Conservation (phyloP, 2,113 vertebrate species). For the Geococcyx californianus region DNA sequence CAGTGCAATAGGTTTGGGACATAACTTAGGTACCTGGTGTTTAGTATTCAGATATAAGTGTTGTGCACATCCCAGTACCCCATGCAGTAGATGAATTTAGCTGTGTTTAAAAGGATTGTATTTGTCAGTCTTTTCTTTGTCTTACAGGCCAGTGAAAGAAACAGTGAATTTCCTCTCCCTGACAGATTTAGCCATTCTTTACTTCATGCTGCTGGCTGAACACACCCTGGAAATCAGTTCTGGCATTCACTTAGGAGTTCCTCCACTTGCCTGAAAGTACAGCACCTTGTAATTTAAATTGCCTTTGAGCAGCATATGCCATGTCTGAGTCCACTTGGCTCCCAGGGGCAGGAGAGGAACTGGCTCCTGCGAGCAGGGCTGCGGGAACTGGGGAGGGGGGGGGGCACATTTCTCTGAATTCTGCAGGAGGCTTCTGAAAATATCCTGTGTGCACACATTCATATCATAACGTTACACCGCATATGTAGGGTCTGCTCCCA, state of each 20-base stretch:
- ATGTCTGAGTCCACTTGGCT: neutral
- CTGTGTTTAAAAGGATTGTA: neutral
- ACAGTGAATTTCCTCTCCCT: neutral
- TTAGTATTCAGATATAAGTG: neutral
- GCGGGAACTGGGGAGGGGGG: neutral
- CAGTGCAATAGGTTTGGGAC: accelerated
- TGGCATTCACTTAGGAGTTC: conserved; percentile 17
- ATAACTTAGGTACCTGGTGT: neutral
- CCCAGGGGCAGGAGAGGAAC: neutral
- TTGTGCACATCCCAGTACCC: neutral
- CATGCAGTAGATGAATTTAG: neutral
- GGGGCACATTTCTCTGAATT: neutral
- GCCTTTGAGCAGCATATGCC: neutral
- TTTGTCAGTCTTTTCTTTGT: neutral
- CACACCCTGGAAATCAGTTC: conserved; percentile 12
- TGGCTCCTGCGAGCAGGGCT: neutral
- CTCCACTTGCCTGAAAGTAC: conserved; percentile 28
- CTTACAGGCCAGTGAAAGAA: neutral
- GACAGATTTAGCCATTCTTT: neutral
- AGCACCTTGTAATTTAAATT: conserved; percentile 48
- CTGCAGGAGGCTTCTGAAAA: conserved; percentile 44
- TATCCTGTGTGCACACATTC: conserved; percentile 7
- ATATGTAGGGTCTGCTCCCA: conserved; percentile 50
- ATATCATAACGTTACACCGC: conserved; percentile 35
- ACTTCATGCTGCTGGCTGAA: neutral